These are phyloP conservation scores for Oscheius myriophilus DNA, from an alignment of 2,888 invertebrate genomes.

Conservation along the genomic window DNA sequence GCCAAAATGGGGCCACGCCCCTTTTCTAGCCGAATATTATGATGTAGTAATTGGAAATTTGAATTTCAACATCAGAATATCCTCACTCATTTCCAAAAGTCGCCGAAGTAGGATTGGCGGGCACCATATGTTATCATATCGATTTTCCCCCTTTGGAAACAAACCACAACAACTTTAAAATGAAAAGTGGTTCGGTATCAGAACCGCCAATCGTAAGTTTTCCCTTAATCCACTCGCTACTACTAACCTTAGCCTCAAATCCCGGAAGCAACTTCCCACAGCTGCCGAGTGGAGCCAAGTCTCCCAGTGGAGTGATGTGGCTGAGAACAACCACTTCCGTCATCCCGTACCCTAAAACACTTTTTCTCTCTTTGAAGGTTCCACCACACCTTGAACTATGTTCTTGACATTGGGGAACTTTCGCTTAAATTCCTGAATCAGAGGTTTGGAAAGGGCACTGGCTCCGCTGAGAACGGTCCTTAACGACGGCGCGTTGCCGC, in stretches of 20 bases:
- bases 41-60: too few relatives aligned
- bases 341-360: constrained; percentile 62
- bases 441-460: constrained; percentile 51
- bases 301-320: constrained; percentile 48
- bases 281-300: constrained; percentile 43
- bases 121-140: too few relatives aligned
- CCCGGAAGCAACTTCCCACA: constrained; percentile 57
- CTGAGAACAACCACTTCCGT: constrained; percentile 60
- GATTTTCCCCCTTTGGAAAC: too few relatives aligned
- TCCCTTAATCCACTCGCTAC: neutral
- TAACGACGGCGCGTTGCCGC: constrained; percentile 19
- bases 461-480: constrained; percentile 60
- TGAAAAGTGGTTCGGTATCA: too few relatives aligned
- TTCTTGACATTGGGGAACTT: constrained; percentile 56
- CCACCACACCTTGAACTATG: constrained; percentile 63
- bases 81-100: too few relatives aligned
- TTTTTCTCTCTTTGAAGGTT: neutral
- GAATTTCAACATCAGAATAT: too few relatives aligned
- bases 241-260: constrained; percentile 51
- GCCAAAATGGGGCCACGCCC: too few relatives aligned
- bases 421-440: constrained; percentile 46
- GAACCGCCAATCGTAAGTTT: too few relatives aligned
- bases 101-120: too few relatives aligned
- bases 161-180: too few relatives aligned
- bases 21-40: too few relatives aligned